Base-by-base conservation (phyloP, 53 echinoderm and acorn worm species). In the Patiria pectinifera region DNA sequence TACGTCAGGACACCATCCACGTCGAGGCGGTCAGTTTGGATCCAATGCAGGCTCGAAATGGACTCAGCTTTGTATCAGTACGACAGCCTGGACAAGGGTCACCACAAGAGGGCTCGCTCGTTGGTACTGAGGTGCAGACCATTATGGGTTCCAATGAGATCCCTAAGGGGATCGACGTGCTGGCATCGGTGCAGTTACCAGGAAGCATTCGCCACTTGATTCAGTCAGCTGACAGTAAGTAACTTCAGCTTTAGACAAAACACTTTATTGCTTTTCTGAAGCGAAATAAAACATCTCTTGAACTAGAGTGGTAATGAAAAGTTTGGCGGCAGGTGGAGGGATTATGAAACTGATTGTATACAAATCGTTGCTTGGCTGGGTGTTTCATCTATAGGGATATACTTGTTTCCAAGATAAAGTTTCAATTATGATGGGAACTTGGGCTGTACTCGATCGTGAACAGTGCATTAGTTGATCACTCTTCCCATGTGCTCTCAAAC, bases 1-100 rank as follows among this genome's bases (percentile, higher is more conserved):
- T 87, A 76, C 87, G 59, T 14, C 76, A 87, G 77, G 60, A 76
- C 8, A 9, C 15, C 77, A 18, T 87, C 87, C 87, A 87, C 45
- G 46, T 78, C n/a, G 87, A 87, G 61, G 87, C 76, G 60, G 78
- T 87, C 62, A 87, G 87, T 87, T 35, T 87, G 4, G 78, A 87
- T 59, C 77, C 78, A 3, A 35, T 59, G 44, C 10, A 59, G 78
- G 78, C 87, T 35, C 58, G 71, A 8, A 9, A 60, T 2, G 87
- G 87, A n/a, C 76, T 78, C 78, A 87, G 78, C 62, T 87, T 87
- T 71, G 87, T 62, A 59, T 87, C 87, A 4, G 78, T 87, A 59
- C 59, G 35, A 48, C 60, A 75, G 59, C 15, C 86, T 53, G 86
- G 86, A 70, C 76, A 84, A n/a, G 35, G 10, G 45, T 45, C 76